Evolutionary conservation across 2,797 vertebrate genomes (phyloP), one percentile per base, ranked within the genome.

Genomic region (Babyrousa celebensis): DNA sequence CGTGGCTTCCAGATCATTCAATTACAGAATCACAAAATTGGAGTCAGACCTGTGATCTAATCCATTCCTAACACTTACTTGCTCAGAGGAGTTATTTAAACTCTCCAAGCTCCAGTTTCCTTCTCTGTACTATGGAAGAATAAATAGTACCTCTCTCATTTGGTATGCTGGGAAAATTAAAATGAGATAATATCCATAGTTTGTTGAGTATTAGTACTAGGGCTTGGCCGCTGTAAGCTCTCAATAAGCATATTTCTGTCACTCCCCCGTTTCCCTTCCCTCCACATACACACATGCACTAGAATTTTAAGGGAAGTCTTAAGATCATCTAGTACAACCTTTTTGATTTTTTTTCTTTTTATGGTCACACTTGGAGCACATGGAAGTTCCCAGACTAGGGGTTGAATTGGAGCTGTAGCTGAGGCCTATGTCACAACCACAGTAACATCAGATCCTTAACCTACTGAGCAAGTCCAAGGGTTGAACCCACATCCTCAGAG

Each of bases 11-110:
- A 85, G 43, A 78, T 70, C 40, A 77, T 87, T 90, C 58, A 65
- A 36, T 84, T 63, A 84, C 10, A 91, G 74, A 83, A 78, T 86
- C 70, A 95, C 54, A 91, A 87, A 68, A 54, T 15, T 77, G 14
- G 58, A 62, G 11, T 63, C 52, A 84, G 63, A 68, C 6, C 71
- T 83, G 4, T 48, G 60, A 94, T 54, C 16, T 15, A 87, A 67
- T 52, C 29, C 29, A 95, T 5, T 1, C n/a, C 56, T 85, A 67
- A 62, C 18, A 85, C 27, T 90, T 79, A 88, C n/a, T 43, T 68
- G 32, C 56, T 32, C 52, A 6, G 58, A 21, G n/a, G 20, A 91
- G 36, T 85, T 17, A 68, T 8, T 79, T 54, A 68, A 43, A 56
- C 7, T 52, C 29, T 65, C 52, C 40, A 56, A 79, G 43, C 2